Conservation (phyloP, 2,113 vertebrate genomes). For the Vimba vimba region DNA sequence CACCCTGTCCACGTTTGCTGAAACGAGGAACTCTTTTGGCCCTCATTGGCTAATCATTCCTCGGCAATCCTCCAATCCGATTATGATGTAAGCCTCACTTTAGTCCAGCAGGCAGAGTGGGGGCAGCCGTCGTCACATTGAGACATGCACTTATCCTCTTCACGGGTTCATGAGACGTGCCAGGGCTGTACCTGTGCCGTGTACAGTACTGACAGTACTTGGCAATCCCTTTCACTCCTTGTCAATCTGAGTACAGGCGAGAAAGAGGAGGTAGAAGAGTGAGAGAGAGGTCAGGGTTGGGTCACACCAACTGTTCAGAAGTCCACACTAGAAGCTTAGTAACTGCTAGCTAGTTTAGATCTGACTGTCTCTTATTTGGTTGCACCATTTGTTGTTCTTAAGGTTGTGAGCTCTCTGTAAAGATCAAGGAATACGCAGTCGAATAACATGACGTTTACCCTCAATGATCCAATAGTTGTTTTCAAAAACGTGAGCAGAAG, state of each 20-base stretch:
- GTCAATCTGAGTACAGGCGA: neutral
- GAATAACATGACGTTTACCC: too few relatives aligned
- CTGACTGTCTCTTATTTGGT: too few relatives aligned
- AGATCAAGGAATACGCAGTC: too few relatives aligned
- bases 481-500: too few relatives aligned
- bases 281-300: neutral
- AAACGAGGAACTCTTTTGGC: conserved; percentile 51
- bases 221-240: neutral
- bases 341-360: too few relatives aligned
- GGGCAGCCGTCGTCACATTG: conserved; percentile 31
- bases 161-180: neutral
- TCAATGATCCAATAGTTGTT: too few relatives aligned
- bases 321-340: too few relatives aligned
- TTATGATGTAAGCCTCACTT: conserved; percentile 63
- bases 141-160: conserved; percentile 31
- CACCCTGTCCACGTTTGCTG: neutral
- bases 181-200: neutral
- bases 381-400: too few relatives aligned
- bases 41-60: conserved; percentile 63
- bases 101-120: conserved; percentile 17
- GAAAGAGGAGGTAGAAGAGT: neutral
- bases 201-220: conserved; percentile 4
- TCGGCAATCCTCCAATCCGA: conserved; percentile 72
- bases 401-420: too few relatives aligned
- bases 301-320: too few relatives aligned